These are phyloP conservation scores for Watsonalla binaria DNA, from an alignment of 2,888 invertebrate genomes.

Conservation along the genomic window DNA sequence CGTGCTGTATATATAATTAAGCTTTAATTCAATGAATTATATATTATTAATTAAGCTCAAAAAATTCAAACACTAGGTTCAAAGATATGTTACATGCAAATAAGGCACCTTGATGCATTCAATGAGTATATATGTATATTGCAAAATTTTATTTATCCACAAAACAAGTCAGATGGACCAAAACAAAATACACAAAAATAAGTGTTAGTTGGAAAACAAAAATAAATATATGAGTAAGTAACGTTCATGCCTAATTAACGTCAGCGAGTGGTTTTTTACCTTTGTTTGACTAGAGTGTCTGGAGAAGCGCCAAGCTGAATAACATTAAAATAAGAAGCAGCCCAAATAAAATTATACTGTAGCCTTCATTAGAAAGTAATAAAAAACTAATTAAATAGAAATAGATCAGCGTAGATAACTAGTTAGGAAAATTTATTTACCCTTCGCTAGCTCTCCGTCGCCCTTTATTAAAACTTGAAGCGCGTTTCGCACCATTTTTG, in stretches of 20 bases:
- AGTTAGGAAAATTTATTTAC: constrained; percentile 29
- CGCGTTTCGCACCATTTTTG: constrained; percentile 65
- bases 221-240: constrained; percentile 4
- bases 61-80: no score
- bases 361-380: constrained; percentile 8
- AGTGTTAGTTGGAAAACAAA: not conserved
- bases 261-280: constrained; percentile 37
- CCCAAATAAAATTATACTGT: constrained; percentile 9
- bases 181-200: not conserved
- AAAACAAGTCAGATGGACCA: not conserved
- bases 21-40: no score
- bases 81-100: no score
- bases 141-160: not conserved
- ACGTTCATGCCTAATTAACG: constrained; percentile 29
- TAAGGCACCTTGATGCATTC: no score
- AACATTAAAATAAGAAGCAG: constrained; percentile 21
- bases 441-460: constrained; percentile 60
- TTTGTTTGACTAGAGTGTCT: constrained; percentile 33
- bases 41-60: no score
- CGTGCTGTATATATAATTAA: no score
- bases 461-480: constrained; percentile 59
- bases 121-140: no score
- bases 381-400: constrained; percentile 4
- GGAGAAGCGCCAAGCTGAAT: constrained; percentile 45
- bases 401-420: not conserved